Evolutionary conservation across 30 jellyfish, hydroid and myxozoan genomes (phyloP).

Genomic region (Rhopilema esculentum): DNA sequence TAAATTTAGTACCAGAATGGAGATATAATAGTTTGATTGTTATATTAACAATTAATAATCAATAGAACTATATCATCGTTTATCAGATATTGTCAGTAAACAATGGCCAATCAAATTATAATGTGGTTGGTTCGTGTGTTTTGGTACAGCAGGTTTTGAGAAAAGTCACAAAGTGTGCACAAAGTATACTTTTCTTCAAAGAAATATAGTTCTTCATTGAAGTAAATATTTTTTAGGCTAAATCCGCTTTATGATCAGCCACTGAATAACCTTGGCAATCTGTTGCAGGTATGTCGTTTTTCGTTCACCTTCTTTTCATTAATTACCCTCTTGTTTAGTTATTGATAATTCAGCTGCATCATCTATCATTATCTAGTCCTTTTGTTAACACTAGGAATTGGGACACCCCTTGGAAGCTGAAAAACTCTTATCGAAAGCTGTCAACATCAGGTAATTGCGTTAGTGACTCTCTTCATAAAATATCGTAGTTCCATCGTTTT

Average conservation of each 20-base stretch:
- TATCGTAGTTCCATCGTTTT: too few relatives aligned
- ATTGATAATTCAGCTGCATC: neutral
- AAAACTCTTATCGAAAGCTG: constrained; percentile 46
- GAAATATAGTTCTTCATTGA: too few relatives aligned
- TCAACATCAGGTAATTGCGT: constrained; percentile 40
- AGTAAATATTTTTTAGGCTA: constrained; percentile 59
- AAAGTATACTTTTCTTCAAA: too few relatives aligned
- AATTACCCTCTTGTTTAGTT: neutral
- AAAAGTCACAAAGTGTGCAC: too few relatives aligned
- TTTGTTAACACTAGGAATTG: constrained; percentile 9
- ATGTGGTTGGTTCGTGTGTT: too few relatives aligned
- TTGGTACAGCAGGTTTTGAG: too few relatives aligned
- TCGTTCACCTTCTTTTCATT: neutral
- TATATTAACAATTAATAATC: too few relatives aligned
- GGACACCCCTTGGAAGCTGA: constrained; percentile 71
- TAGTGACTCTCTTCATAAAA: neutral
- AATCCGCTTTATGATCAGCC: constrained; percentile 90
- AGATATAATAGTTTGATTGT: too few relatives aligned
- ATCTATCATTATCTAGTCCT: neutral
- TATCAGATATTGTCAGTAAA: too few relatives aligned
- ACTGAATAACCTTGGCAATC: constrained; percentile 86
- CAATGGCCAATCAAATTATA: too few relatives aligned
- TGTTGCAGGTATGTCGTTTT: constrained; percentile 66
- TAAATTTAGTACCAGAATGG: too few relatives aligned
- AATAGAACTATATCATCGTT: too few relatives aligned